phyloP scores from a whole-genome alignment of 2,797 vertebrate species.

The Xiphorhynchus erythropygius region DNA sequence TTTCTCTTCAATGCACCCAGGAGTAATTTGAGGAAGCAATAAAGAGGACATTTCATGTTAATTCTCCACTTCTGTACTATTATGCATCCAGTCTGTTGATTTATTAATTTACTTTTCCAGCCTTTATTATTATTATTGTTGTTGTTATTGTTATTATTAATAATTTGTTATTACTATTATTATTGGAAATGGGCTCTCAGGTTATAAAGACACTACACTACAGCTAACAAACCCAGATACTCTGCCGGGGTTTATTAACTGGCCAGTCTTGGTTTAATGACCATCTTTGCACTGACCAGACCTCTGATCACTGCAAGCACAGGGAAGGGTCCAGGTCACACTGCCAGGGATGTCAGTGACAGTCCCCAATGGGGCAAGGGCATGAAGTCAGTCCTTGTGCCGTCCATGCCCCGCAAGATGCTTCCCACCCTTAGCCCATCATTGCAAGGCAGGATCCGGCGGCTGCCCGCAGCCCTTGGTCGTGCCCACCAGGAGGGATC shows the following conservation, averaged over 20 bases:
- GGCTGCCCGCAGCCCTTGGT: neutral
- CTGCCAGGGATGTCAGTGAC: neutral
- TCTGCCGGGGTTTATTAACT: accelerated
- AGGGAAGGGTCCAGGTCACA: neutral
- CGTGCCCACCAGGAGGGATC: neutral
- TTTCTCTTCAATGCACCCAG: neutral
- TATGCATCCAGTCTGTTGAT: neutral
- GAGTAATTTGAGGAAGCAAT: neutral
- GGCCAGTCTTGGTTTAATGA: neutral
- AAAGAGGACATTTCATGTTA: neutral
- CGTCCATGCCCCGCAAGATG: neutral
- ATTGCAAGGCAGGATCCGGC: accelerated
- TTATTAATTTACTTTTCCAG: neutral
- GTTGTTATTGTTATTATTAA: neutral
- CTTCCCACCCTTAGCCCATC: neutral
- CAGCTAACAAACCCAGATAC: neutral
- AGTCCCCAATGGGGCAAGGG: neutral
- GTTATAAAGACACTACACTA: neutral
- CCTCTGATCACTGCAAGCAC: neutral
- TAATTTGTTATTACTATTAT: neutral
- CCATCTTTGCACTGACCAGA: neutral
- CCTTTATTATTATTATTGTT: neutral
- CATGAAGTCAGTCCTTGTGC: neutral
- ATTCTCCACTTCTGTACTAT: neutral
- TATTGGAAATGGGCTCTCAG: neutral